phyloP scores from a whole-genome alignment of 23 tunicate species.

The Halocynthia roretzi region DNA sequence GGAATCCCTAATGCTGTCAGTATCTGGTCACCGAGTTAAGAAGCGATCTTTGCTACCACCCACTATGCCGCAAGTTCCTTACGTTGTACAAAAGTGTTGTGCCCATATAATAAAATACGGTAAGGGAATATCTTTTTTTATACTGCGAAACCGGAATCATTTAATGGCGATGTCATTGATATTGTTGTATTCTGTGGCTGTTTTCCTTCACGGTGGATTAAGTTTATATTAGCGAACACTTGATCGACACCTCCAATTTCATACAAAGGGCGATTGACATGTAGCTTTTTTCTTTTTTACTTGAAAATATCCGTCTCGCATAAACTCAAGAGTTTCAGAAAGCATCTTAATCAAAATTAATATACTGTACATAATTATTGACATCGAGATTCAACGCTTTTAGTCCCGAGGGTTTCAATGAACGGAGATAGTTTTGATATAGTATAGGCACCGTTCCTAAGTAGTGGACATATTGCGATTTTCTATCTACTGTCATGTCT shows the following conservation, averaged over 20 bases:
- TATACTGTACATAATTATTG: no score
- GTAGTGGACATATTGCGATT: no score
- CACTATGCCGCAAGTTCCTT: slow-evolving; percentile 89
- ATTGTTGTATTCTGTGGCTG: not conserved
- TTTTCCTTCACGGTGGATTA: not conserved
- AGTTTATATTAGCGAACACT: not conserved
- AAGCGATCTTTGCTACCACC: slow-evolving; percentile 81
- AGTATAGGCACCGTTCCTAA: no score
- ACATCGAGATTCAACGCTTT: no score
- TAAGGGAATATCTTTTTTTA: slow-evolving; percentile 11
- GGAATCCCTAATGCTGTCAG: slow-evolving; percentile 73
- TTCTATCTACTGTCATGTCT: no score
- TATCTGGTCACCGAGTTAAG: slow-evolving; percentile 37
- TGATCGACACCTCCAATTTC: not conserved
- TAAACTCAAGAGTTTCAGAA: no score
- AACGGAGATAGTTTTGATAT: no score
- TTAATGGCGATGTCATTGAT: not conserved
- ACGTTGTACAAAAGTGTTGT: slow-evolving; percentile 95
- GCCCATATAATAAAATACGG: slow-evolving; percentile 85
- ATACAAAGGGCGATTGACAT: not conserved
- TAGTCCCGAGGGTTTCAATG: no score
- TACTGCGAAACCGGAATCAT: not conserved
- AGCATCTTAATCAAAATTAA: no score
- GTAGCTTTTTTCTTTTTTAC: no score
- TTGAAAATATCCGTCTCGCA: no score